These are phyloP conservation scores for Lepidocyrtoides sp. DNA, from an alignment of 2,888 invertebrate genomes.

Conservation along the genomic window DNA sequence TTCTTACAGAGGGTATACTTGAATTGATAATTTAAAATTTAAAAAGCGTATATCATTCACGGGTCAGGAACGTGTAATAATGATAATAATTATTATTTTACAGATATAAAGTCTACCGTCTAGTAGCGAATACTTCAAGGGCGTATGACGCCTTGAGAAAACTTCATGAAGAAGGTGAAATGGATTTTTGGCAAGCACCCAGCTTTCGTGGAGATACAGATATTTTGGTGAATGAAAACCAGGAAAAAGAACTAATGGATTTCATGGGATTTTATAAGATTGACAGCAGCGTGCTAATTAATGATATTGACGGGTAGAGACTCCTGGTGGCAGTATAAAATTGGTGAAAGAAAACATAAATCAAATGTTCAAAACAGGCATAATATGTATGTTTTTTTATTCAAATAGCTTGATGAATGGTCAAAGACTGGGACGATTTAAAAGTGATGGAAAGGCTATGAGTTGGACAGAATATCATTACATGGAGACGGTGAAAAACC, in stretches of 20 bases:
- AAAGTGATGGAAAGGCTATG: slow-evolving; percentile 70
- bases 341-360: not conserved
- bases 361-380: too few species aligned
- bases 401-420: slow-evolving; percentile 63
- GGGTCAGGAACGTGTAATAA: too few species aligned
- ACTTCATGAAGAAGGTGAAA: slow-evolving; percentile 63
- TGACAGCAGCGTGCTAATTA: slow-evolving; percentile 33
- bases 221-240: slow-evolving; percentile 53
- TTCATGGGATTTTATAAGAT: slow-evolving; percentile 68
- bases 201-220: slow-evolving; percentile 59
- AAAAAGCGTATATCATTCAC: not conserved
- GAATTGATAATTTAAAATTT: not conserved
- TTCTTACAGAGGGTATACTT: slow-evolving; percentile 36
- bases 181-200: slow-evolving; percentile 65
- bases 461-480: slow-evolving; percentile 70
- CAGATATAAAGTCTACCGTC: slow-evolving; percentile 60
- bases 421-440: slow-evolving; percentile 53
- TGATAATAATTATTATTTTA: not conserved
- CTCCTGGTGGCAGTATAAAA: not conserved
- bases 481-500: slow-evolving; percentile 70
- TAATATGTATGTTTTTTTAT: not conserved
- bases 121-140: slow-evolving; percentile 42
- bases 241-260: slow-evolving; percentile 65
- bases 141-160: slow-evolving; percentile 60
- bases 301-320: slow-evolving; percentile 61